Percentiles rank a stretch among this genome's conserved stretches.
phyloP scores from a whole-genome alignment of 2,888 invertebrate species.

The Balanococcus diminutus region DNA sequence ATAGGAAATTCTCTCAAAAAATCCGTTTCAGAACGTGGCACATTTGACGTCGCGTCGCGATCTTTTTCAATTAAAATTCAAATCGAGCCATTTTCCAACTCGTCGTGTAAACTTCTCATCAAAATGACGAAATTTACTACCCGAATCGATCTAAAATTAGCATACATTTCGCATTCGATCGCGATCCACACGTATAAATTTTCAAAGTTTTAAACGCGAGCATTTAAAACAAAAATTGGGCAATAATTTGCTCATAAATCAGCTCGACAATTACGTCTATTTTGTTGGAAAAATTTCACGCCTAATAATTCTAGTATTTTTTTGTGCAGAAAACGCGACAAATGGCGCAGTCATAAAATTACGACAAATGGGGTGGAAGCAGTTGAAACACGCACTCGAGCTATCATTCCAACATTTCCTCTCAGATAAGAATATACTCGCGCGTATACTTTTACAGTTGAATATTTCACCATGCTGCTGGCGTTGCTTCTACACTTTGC shows the following conservation, averaged over 20 bases:
- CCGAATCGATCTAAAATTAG: no score
- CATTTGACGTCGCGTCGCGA: no score
- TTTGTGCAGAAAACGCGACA: background rate
- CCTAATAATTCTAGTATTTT: conserved; percentile 24
- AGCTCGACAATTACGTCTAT: conserved; percentile 25
- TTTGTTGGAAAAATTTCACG: conserved; percentile 30
- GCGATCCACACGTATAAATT: no score
- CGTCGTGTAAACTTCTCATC: no score
- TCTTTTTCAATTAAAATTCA: no score
- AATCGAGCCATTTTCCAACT: no score
- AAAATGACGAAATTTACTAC: no score
- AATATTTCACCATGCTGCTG: background rate
- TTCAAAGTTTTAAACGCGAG: background rate
- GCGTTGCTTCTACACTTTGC: background rate
- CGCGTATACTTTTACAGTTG: background rate
- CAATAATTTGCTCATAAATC: conserved; percentile 16
- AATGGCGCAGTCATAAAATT: conserved; percentile 41
- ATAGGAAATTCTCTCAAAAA: no score
- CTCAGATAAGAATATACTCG: conserved; percentile 20
- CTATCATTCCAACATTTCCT: conserved; percentile 32
- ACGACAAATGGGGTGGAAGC: conserved; percentile 43
- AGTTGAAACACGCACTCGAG: conserved; percentile 42
- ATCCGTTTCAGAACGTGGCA: no score
- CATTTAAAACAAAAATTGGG: conserved; percentile 12
- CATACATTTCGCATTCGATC: no score